Evolutionary conservation across 1,140 invertebrate species (phyloP), one percentile per base, ranked within the genome.

Genomic region (Pogonomyrmex barbatus): DNA sequence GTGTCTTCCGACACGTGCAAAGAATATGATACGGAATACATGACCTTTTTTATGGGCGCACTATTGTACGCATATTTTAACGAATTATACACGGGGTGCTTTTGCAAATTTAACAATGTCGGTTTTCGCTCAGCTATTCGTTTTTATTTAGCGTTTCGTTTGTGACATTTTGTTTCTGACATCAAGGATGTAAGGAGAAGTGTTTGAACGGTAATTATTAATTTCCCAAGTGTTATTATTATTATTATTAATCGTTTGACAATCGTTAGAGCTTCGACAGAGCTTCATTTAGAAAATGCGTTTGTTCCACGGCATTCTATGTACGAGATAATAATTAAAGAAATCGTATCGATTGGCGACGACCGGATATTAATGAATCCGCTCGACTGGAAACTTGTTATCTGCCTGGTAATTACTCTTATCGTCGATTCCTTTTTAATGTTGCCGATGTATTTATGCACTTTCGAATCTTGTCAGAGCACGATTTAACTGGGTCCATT

Each of bases 401-500:
- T 83, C 42, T 5, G 2, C 10, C 68, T 36, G 39, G 14, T 60
- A 82, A 82, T 82, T 82, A 58, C 54, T 60, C 54, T 83, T 83
- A 83, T 83, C 65, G 67, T 58, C 52, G n/a, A 62, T 71, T 47
- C 17, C 9, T 71, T 45, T 73, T 83, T 60, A 39, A 83, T 14
- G 33, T 3, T 14, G 24, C 10, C n/a, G 10, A 56, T 45, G n/a
- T 58, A 73, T 36, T 82, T 56, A 71, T 42, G 52, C 30, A 58
- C 67, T 83, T 83, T 83, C 67, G 42, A 73, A 83, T 75, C 36
- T 47, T n/a, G 10, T 5, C 67, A 6, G 36, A 45, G 65, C 24
- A 68, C 52, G 24, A 45, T 71, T 71, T 52, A 39, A 45, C 30
- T n/a, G n/a, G 52, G 5, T 58, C 24, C 67, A 82, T 36, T 58